These are phyloP conservation scores for Hydropsyche betteni DNA, from an alignment of 2,888 invertebrate genomes.

Conservation along the genomic window DNA sequence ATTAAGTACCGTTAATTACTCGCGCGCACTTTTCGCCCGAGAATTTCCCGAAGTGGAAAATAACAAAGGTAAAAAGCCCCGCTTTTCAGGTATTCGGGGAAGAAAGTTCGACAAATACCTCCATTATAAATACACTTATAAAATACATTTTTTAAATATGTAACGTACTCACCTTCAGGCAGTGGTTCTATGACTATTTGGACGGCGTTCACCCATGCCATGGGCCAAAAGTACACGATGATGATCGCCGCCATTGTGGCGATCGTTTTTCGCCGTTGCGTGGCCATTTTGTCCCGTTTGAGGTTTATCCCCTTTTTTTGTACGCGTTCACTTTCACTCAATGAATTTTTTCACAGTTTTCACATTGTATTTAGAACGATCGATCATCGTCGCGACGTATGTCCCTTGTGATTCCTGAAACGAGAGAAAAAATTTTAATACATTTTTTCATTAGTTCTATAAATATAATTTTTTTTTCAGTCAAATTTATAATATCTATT, in stretches of 20 bases:
- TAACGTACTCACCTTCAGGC: constrained; percentile 60
- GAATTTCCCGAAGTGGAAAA: constrained; percentile 30
- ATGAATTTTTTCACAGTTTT: background rate
- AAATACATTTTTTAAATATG: constrained; percentile 21
- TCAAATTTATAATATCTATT: no score
- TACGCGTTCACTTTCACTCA: constrained; percentile 15
- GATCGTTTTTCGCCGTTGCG: background rate
- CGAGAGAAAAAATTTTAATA: background rate
- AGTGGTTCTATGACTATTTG: constrained; percentile 66
- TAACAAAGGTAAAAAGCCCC: constrained; percentile 17
- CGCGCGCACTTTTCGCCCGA: constrained; percentile 26
- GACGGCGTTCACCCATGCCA: constrained; percentile 58
- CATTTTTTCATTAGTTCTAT: background rate
- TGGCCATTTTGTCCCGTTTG: constrained; percentile 20
- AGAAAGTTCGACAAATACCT: constrained; percentile 27
- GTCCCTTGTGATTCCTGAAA: constrained; percentile 22
- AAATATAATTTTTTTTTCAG: no score
- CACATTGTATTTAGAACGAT: background rate
- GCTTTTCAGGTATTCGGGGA: background rate
- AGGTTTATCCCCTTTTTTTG: background rate
- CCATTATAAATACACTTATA: background rate
- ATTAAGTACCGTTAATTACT: constrained; percentile 39
- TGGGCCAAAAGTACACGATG: constrained; percentile 53
- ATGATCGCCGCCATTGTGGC: background rate
- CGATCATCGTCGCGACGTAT: background rate